These are phyloP conservation scores for Nymphalis polychloros DNA, from an alignment of 2,888 invertebrate genomes.

Conservation along the genomic window DNA sequence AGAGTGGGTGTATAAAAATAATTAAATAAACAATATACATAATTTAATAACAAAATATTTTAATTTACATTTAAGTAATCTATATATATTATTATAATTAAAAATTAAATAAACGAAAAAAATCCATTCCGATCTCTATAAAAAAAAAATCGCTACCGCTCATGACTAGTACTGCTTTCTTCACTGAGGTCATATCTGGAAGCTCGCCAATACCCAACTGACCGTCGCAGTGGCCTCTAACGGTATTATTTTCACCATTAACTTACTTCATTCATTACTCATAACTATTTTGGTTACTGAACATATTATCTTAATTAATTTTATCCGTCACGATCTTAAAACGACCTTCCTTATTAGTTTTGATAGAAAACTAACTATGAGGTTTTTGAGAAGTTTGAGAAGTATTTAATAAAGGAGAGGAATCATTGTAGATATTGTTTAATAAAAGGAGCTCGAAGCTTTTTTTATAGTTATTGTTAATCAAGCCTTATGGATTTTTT, in stretches of 20 bases:
- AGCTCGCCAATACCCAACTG: constrained; percentile 40
- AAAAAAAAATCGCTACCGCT: constrained; percentile 25
- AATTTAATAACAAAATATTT: too few relatives aligned
- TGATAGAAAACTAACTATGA: neutral
- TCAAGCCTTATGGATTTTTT: too few relatives aligned
- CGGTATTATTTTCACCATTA: constrained; percentile 44
- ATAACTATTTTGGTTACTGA: constrained; percentile 40
- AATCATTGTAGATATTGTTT: too few relatives aligned
- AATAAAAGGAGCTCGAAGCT: too few relatives aligned
- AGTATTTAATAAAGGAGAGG: too few relatives aligned
- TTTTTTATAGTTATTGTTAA: too few relatives aligned
- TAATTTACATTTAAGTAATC: too few relatives aligned
- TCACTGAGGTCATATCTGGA: constrained; percentile 43
- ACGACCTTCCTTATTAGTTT: neutral
- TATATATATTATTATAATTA: too few relatives aligned
- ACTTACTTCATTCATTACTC: constrained; percentile 42
- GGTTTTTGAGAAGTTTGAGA: too few relatives aligned
- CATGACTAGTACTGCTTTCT: neutral
- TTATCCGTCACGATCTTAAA: constrained; percentile 10
- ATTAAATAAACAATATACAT: too few relatives aligned
- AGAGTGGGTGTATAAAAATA: too few relatives aligned
- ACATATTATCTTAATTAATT: neutral
- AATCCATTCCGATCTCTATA: neutral
- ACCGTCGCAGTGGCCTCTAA: constrained; percentile 42
- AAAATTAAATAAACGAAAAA: neutral